These are phyloP conservation scores for Anguilla megastoma DNA, from an alignment of 2,797 vertebrate genomes.

Conservation along the genomic window DNA sequence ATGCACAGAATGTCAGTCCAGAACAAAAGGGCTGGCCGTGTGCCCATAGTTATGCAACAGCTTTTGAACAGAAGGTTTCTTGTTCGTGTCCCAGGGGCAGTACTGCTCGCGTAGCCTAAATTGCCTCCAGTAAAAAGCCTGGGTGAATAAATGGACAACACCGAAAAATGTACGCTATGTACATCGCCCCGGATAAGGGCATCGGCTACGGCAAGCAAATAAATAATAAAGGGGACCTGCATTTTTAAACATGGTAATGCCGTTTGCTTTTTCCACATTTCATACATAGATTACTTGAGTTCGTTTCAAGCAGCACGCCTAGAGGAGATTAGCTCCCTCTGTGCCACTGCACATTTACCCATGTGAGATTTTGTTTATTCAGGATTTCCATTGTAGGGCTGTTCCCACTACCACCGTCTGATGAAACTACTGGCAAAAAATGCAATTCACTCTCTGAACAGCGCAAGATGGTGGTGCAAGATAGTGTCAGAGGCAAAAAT, in stretches of 20 bases:
- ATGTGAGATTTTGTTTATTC: conserved; percentile 35
- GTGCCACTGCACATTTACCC: conserved; percentile 11
- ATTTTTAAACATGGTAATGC: conserved; percentile 22
- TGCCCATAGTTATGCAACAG: background rate
- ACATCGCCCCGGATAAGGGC: background rate
- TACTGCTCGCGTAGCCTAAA: background rate
- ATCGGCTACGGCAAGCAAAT: background rate
- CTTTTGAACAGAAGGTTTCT: background rate
- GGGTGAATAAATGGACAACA: background rate
- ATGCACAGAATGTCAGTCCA: background rate
- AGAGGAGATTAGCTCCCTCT: conserved; percentile 22
- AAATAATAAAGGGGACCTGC: conserved; percentile 8
- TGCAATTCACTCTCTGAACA: conserved; percentile 21
- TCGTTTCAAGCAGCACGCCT: conserved; percentile 24
- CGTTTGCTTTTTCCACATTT: background rate
- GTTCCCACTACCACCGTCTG: conserved; percentile 11
- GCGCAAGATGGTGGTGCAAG: conserved; percentile 19
- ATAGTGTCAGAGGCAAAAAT: conserved; percentile 33
- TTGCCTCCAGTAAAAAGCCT: background rate
- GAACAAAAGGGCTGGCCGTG: background rate
- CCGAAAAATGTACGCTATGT: background rate
- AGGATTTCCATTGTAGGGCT: conserved; percentile 23
- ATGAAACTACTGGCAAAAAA: conserved; percentile 29
- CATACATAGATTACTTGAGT: conserved; percentile 25
- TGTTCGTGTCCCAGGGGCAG: background rate